A percentile compares a stretch with the other conserved stretches of the same genome.
phyloP scores from a whole-genome alignment of 1,140 invertebrate genomes.

The Bombus difficillimus region DNA sequence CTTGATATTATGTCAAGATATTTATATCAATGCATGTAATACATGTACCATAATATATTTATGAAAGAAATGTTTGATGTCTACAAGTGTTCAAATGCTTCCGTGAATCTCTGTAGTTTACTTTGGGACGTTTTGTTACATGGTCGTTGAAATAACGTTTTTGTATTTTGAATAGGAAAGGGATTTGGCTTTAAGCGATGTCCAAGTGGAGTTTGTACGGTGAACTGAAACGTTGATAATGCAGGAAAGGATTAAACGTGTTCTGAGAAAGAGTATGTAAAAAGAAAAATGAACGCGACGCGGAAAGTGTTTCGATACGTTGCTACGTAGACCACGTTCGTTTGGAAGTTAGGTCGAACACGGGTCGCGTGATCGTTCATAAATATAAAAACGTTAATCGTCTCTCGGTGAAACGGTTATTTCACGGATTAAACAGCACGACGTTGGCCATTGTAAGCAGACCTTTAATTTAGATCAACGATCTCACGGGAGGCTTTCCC shows the following conservation, averaged over 20 bases:
- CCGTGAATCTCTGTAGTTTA: too few species aligned
- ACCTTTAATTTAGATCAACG: conserved; percentile 54
- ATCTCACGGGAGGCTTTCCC: conserved; percentile 17
- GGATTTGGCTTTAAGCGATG: neutral
- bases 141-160: too few species aligned
- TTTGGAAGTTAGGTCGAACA: neutral
- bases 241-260: neutral
- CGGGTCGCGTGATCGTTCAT: conserved; percentile 9
- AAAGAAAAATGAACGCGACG: neutral
- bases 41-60: too few species aligned
- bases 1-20: too few species aligned
- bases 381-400: conserved; percentile 14
- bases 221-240: neutral
- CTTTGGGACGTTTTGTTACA: too few species aligned
- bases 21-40: too few species aligned
- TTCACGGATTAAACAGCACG: conserved; percentile 15
- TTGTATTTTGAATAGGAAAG: too few species aligned
- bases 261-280: neutral
- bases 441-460: neutral
- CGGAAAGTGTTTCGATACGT: conserved; percentile 8
- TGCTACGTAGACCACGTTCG: neutral
- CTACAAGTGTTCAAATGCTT: too few species aligned
- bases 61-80: too few species aligned
- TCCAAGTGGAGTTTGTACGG: neutral
- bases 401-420: conserved; percentile 17